A percentile compares a stretch with the other conserved stretches of the same genome.
phyloP scores from a whole-genome alignment of 2,888 invertebrate genomes.

The Oegoconia quadripuncta region DNA sequence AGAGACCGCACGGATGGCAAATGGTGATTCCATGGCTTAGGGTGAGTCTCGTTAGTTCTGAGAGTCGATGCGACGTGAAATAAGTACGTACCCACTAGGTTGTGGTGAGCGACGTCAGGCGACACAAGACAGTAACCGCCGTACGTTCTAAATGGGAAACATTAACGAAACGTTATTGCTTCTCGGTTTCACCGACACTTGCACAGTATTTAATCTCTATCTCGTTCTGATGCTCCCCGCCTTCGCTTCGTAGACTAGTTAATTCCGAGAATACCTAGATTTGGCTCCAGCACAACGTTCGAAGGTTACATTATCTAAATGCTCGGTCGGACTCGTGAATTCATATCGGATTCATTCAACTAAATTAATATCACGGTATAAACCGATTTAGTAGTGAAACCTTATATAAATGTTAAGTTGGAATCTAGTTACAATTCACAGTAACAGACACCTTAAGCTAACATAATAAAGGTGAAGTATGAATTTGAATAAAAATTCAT shows the following conservation, averaged over 20 bases:
- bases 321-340: conserved; percentile 13
- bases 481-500: conserved; percentile 33
- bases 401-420: too few species aligned
- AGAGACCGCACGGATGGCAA: conserved; percentile 59
- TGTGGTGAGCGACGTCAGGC: conserved; percentile 46
- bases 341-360: conserved; percentile 2
- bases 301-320: conserved; percentile 12
- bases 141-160: conserved; percentile 69
- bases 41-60: conserved; percentile 54
- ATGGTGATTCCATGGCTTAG: conserved; percentile 65
- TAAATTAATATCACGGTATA: conserved; percentile 12
- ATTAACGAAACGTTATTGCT: conserved; percentile 74
- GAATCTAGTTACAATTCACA: too few species aligned
- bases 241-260: conserved; percentile 44
- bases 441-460: too few species aligned
- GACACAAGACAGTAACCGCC: conserved; percentile 64
- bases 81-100: conserved; percentile 41
- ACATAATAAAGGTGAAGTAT: too few species aligned
- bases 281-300: conserved; percentile 27
- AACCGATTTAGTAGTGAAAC: neutral
- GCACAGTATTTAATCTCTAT: conserved; percentile 70
- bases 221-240: conserved; percentile 49
- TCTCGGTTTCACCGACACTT: conserved; percentile 64
- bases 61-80: conserved; percentile 47
- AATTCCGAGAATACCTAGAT: conserved; percentile 48